Evolutionary conservation across 1,140 invertebrate species (phyloP).

Genomic region (Drosophila fuyamai): DNA sequence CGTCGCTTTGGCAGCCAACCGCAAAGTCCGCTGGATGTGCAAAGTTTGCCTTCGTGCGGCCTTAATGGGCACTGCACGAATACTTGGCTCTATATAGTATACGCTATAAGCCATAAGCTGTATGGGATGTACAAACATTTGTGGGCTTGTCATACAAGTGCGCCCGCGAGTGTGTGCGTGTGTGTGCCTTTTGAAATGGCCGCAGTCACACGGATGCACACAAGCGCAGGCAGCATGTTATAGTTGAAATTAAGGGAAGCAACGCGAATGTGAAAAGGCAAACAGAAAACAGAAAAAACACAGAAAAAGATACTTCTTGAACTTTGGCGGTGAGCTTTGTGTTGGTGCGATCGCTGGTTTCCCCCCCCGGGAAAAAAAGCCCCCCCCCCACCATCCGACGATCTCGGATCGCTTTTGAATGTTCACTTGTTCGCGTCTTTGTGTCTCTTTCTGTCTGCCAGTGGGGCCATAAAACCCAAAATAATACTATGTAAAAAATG

Average conservation of each 20-base stretch:
- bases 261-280: constrained; percentile 40
- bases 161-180: not conserved
- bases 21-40: constrained; percentile 52
- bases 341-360: constrained; percentile 30
- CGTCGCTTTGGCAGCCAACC: constrained; percentile 41
- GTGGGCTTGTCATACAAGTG: constrained; percentile 23
- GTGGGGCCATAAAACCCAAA: constrained; percentile 73
- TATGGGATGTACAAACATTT: constrained; percentile 18
- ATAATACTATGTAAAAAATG: constrained; percentile 81
- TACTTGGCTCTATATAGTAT: constrained; percentile 17
- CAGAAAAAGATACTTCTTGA: constrained; percentile 36
- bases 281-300: constrained; percentile 33
- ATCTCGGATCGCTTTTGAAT: constrained; percentile 68
- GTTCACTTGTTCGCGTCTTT: constrained; percentile 63
- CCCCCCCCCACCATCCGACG: not conserved
- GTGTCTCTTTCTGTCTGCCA: constrained; percentile 47
- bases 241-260: constrained; percentile 70
- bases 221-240: constrained; percentile 39
- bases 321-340: constrained; percentile 71
- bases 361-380: not conserved
- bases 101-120: not conserved
- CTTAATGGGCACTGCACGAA: constrained; percentile 35
- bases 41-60: constrained; percentile 51
- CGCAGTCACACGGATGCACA: constrained; percentile 28
- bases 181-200: constrained; percentile 47